Evolutionary conservation across 2,113 vertebrate genomes (phyloP).

Genomic region (Sander lucioperca): DNA sequence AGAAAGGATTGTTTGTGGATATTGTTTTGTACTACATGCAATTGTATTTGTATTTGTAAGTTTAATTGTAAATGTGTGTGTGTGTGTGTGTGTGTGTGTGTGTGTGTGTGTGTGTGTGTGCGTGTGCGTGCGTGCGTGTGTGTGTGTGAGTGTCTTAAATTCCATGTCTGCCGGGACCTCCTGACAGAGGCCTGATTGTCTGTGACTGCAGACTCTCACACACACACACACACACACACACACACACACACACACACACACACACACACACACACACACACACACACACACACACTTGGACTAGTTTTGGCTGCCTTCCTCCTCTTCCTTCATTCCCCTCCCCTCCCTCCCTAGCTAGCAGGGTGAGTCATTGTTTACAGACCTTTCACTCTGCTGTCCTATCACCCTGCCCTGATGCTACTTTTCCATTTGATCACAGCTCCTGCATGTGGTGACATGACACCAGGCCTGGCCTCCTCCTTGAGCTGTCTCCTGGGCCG

Average conservation of each 20-base stretch:
- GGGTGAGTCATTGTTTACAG: conserved; percentile 86
- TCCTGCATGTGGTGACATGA: conserved; percentile 64
- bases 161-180: conserved; percentile 52
- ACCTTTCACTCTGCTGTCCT: conserved; percentile 73
- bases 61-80: conserved; percentile 23
- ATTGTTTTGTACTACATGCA: not conserved
- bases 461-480: conserved; percentile 57
- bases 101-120: too few relatives aligned
- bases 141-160: conserved; percentile 33
- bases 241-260: too few relatives aligned
- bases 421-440: conserved; percentile 82
- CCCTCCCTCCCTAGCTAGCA: conserved; percentile 67
- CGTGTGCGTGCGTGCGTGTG: not conserved
- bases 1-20: conserved; percentile 31
- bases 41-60: conserved; percentile 14
- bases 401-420: conserved; percentile 73
- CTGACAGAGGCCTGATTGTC: conserved; percentile 69
- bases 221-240: conserved; percentile 14
- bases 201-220: conserved; percentile 41
- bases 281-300: conserved; percentile 8
- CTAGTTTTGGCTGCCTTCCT: conserved; percentile 59
- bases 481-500: conserved; percentile 5
- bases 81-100: not conserved
- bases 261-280: conserved; percentile 25
- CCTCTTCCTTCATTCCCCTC: conserved; percentile 65